A percentile compares a stretch with the other conserved stretches of the same genome.
Evolutionary conservation across 2,797 vertebrate genomes (phyloP).

Genomic region (Gymnodraco acuticeps): DNA sequence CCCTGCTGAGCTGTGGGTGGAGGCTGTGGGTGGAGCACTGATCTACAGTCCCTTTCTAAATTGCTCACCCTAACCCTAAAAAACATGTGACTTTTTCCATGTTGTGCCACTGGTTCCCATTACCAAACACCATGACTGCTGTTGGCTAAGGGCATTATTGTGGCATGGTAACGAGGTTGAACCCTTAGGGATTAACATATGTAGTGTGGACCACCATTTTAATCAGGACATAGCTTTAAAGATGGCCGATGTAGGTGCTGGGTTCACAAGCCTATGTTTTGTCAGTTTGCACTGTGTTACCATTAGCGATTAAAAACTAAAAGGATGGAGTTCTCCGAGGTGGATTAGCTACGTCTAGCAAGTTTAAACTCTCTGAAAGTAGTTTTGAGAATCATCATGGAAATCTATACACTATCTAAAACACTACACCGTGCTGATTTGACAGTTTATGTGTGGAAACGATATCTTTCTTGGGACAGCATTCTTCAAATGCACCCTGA

Average conservation of each 20-base stretch:
- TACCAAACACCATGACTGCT: neutral
- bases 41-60: neutral
- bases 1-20: neutral
- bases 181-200: neutral
- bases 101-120: neutral
- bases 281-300: neutral
- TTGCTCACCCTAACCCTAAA: neutral
- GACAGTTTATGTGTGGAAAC: neutral
- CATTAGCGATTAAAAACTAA: neutral
- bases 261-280: neutral
- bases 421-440: conserved; percentile 9
- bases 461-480: neutral
- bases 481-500: neutral
- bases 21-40: neutral
- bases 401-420: neutral
- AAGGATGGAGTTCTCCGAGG: neutral
- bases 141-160: neutral
- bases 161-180: neutral
- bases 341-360: neutral
- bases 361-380: neutral
- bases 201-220: no score
- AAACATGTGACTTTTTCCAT: no score
- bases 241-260: no score
- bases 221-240: no score
- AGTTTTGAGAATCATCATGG: neutral